Evolutionary conservation across 2,888 invertebrate species (phyloP).

Genomic region (Cryptophagus acutangulus): DNA sequence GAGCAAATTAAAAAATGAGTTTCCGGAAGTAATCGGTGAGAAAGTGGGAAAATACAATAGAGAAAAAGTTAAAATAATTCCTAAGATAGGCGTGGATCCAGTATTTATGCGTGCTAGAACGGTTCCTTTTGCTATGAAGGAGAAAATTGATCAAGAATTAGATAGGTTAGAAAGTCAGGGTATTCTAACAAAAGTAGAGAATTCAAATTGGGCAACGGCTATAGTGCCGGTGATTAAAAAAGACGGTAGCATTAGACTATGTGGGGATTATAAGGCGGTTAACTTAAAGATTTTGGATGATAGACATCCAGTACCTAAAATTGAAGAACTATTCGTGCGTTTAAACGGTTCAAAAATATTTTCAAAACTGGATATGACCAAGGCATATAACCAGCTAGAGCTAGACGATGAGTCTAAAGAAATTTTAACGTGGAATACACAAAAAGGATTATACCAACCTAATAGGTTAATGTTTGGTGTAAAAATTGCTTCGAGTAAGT

Average conservation of each 20-base stretch:
- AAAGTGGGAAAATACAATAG: constrained; percentile 10
- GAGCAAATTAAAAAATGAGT: constrained; percentile 5
- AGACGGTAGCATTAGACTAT: constrained; percentile 23
- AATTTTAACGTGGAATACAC: constrained; percentile 33
- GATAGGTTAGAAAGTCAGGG: constrained; percentile 26
- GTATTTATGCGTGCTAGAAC: constrained; percentile 27
- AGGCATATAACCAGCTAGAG: constrained; percentile 37
- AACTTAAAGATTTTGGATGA: constrained; percentile 5
- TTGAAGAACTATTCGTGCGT: constrained; percentile 10
- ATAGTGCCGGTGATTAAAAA: constrained; percentile 11
- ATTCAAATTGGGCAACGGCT: constrained; percentile 20
- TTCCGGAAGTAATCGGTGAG: constrained; percentile 6
- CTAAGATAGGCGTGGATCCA: constrained; percentile 5
- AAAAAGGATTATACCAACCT: constrained; percentile 35
- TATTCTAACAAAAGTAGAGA: constrained; percentile 24
- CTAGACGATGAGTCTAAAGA: constrained; percentile 30
- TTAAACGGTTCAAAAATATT: constrained; percentile 19
- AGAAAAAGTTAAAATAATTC: constrained; percentile 1
- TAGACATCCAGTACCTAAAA: constrained; percentile 8
- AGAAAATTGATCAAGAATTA: constrained; percentile 21
- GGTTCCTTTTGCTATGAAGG: constrained; percentile 29
- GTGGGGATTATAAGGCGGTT: constrained; percentile 21
- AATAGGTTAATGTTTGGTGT: constrained; percentile 38
- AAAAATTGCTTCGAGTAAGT: constrained; percentile 25
- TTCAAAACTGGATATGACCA: constrained; percentile 22